Conservation (phyloP, 2,113 vertebrate species). For the Heptranchias perlo region DNA sequence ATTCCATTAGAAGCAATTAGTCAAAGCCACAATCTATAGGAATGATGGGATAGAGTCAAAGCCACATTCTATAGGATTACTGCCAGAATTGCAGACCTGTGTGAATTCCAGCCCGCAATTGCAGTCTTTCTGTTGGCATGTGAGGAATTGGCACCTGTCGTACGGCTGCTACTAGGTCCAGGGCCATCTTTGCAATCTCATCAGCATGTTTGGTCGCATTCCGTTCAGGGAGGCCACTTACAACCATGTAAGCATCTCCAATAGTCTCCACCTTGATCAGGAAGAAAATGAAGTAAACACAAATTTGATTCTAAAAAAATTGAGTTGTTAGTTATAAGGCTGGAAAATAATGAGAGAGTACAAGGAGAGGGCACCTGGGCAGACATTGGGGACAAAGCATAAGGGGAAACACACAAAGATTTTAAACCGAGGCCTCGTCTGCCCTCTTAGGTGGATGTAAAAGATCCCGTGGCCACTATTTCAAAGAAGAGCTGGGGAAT, state of each 20-base stretch:
- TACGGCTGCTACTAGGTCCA: conserved; percentile 78
- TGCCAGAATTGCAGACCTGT: conserved; percentile 58
- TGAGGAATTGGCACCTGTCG: conserved; percentile 74
- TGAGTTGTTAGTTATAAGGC: neutral
- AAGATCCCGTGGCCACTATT: neutral
- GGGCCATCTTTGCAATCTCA: conserved; percentile 79
- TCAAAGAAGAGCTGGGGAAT: neutral
- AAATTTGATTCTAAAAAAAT: neutral
- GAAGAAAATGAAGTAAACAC: neutral
- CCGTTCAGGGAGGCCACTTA: conserved; percentile 75
- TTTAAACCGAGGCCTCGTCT: neutral
- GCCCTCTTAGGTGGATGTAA: no score
- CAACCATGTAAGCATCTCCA: conserved; percentile 84
- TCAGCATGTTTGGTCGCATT: conserved; percentile 69
- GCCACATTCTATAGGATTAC: neutral
- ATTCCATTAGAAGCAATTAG: neutral
- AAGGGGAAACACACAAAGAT: no score
- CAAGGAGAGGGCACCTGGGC: neutral
- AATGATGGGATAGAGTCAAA: neutral
- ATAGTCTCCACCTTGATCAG: conserved; percentile 73
- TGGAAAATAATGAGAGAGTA: neutral
- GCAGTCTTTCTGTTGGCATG: conserved; percentile 64
- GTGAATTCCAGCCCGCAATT: conserved; percentile 77
- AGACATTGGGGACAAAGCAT: neutral
- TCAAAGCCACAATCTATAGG: neutral